These are phyloP conservation scores for Eulemur rufifrons DNA, from an alignment of 2,113 vertebrate species.

Conservation along the genomic window DNA sequence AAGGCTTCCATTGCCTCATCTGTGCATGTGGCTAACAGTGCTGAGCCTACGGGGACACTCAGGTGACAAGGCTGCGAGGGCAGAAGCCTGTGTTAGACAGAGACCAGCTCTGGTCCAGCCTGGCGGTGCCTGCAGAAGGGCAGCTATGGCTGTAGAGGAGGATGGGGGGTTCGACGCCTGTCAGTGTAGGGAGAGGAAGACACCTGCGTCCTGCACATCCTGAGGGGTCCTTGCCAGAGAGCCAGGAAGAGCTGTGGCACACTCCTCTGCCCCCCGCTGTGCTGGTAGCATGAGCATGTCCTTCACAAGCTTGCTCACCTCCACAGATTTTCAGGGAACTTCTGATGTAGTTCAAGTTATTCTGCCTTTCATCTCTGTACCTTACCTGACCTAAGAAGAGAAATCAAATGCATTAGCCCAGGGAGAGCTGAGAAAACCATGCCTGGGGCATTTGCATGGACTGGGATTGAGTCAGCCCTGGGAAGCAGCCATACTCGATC, in stretches of 20 bases:
- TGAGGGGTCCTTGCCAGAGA: neutral
- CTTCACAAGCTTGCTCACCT: no score
- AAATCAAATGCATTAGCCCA: neutral
- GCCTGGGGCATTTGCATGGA: rapidly evolving
- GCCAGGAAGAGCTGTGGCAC: neutral
- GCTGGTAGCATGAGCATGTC: neutral
- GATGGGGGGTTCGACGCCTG: rapidly evolving
- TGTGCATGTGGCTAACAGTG: rapidly evolving
- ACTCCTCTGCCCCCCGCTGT: neutral
- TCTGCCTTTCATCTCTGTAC: no score
- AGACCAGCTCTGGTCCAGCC: neutral
- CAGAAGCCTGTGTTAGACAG: no score
- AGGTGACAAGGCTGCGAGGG: neutral
- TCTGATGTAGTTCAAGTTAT: no score
- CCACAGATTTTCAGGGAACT: neutral
- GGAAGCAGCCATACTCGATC: rapidly evolving
- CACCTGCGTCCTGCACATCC: neutral
- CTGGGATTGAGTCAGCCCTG: rapidly evolving
- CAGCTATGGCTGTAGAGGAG: rapidly evolving
- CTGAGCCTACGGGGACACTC: neutral
- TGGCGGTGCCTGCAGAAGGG: rapidly evolving
- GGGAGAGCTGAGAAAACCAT: neutral
- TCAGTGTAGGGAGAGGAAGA: neutral
- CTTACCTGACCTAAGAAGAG: neutral
- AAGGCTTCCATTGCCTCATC: neutral